These are phyloP conservation scores for Trichechus manatus DNA, from an alignment of 2,113 vertebrate species.

Conservation along the genomic window DNA sequence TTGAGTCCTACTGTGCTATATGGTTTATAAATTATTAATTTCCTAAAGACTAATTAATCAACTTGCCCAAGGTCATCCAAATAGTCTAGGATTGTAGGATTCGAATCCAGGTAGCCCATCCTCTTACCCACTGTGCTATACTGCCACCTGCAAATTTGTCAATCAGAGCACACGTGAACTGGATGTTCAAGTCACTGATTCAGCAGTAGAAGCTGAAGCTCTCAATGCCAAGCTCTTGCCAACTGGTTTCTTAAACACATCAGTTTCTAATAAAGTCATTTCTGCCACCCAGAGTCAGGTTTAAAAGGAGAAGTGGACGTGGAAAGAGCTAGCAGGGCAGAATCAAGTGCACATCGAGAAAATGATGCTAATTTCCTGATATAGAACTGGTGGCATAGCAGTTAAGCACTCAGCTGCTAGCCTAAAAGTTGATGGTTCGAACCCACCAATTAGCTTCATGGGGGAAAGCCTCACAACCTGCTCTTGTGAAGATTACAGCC, in stretches of 20 bases:
- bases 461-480: neutral
- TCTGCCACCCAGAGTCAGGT: neutral
- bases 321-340: neutral
- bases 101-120: neutral
- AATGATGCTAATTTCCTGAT: neutral
- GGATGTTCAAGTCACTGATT: neutral
- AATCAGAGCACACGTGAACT: neutral
- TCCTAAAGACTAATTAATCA: constrained; percentile 19
- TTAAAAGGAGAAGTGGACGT: neutral
- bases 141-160: neutral
- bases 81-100: neutral
- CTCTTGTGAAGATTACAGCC: neutral
- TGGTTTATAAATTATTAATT: neutral
- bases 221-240: neutral
- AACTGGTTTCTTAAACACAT: neutral
- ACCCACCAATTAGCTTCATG: neutral
- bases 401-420: neutral
- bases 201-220: neutral
- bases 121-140: no score
- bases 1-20: neutral
- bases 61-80: neutral
- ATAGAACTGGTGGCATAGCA: neutral
- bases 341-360: neutral
- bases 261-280: neutral
- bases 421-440: neutral